Base-by-base conservation (phyloP, 1,140 invertebrate genomes). In the Drosophila mayri region DNA sequence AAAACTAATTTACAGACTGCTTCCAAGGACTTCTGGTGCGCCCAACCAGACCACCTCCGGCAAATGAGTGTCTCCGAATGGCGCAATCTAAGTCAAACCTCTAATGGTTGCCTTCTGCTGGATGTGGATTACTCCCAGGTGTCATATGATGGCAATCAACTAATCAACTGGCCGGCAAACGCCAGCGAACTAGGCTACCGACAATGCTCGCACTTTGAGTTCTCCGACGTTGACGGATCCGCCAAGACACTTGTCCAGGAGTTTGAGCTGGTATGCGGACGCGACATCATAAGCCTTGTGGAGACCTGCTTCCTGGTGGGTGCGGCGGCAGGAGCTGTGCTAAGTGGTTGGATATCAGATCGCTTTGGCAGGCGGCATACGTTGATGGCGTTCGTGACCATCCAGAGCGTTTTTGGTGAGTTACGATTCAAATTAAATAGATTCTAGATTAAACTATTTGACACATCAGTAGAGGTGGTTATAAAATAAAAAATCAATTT, bases 321-420 rank as follows among this genome's bases (percentile, higher is more conserved):
- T n/a, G 95, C 96, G 0, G 95, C 95, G 0, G 85, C 95, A 4
- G 95, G 95, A n/a, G 95, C 95, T 11, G 94, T 96, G 11, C 94
- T 95, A 0, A 95, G 95, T 49, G 95, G 95, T 4, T 94, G 95
- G 91, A 94, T 96, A 57, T 96, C 95, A 12, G 96, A 96, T 88
- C 75, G 83, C 80, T 96, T 95, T 81, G 97, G 97, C 4, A 93
- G 97, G 47, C 97, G 97, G 85, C 94, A 93, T 47, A 95, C 96
- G 2, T 88, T 97, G 37, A 95, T 97, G 93, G 84, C 94, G 2
- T 95, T 92, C 41, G 92, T 84, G 35, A 71, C 67, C n/a, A 77
- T 92, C 38, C 92, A 92, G 57, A 78, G 81, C 8, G 46, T 83
- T 30, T 81, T 90, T 14, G 92, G 92, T 92, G 52, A 79, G 90